Evolutionary conservation across 2,888 invertebrate species (phyloP), one percentile per base, ranked within the genome.

Genomic region (Antheraea assamensis): DNA sequence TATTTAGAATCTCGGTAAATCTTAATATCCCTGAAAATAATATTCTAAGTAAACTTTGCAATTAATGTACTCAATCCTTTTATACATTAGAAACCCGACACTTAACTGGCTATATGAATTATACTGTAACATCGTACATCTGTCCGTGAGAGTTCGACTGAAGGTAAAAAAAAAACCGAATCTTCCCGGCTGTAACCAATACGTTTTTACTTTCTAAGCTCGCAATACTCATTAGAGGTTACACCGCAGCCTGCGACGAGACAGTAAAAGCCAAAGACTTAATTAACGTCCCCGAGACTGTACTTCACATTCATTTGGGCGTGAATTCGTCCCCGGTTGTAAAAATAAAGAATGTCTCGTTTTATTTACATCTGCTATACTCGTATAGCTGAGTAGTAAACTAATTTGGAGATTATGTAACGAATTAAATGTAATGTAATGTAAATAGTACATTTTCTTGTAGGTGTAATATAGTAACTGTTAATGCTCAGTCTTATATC

Each of bases 251-350:
- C 82, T 82, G 83, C 83, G 84, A 85, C 83, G 85, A 74, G 78
- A 86, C 87, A 89, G 86, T 87, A 87, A 91, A 91, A 90, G 87
- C 88, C 87, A 91, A 89, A 91, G 90, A 90, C 92, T 91, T 92
- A 92, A 92, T 92, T 92, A 92, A 90, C 89, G 88, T 88, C 83
- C 84, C 83, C 58, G 30, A 70, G 64, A 71, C 72, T 64, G 87
- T 84, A 83, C 85, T 86, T 87, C 86, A 87, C 90, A 90, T 92
- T 91, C 90, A 90, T 91, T 92, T 89, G 88, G 87, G 88, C 89
- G 88, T 88, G 89, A 92, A 91, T 90, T 91, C 82, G 19, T 88
- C 83, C 86, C 81, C 79, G 80, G 85, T 85, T 86, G 88, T 92
- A 91, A 92, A 91, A 91, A 91, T 90, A 91, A 88, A 87, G 86